phyloP scores from a whole-genome alignment of 2,888 invertebrate genomes.

The Andrena marginata region DNA sequence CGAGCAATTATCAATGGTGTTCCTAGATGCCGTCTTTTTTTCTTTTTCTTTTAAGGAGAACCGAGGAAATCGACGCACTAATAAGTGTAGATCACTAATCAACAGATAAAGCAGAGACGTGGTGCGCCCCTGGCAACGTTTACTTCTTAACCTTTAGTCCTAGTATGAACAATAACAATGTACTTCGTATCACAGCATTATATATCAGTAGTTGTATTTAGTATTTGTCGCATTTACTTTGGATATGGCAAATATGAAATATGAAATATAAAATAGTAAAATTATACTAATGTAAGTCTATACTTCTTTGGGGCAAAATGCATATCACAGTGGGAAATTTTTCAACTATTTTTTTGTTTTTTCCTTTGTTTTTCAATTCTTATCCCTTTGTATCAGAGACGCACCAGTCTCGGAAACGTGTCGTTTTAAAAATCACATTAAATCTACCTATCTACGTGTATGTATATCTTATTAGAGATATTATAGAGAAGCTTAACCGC shows the following conservation, averaged over 20 bases:
- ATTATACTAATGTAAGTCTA: conserved; percentile 84
- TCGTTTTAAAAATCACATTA: conserved; percentile 67
- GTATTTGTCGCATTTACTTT: conserved; percentile 82
- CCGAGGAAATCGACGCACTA: conserved; percentile 74
- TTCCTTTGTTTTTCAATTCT: conserved; percentile 59
- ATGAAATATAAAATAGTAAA: conserved; percentile 82
- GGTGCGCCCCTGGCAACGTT: conserved; percentile 76
- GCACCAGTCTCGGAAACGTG: conserved; percentile 72
- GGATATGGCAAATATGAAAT: conserved; percentile 84
- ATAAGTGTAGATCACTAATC: conserved; percentile 75
- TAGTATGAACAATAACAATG: conserved; percentile 83
- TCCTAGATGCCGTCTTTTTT: conserved; percentile 71
- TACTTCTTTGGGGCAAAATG: conserved; percentile 84
- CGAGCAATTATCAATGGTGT: conserved; percentile 60
- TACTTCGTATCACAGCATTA: conserved; percentile 84
- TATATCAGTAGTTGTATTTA: conserved; percentile 79
- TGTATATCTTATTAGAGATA: conserved; percentile 60
- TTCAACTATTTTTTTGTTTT: conserved; percentile 73
- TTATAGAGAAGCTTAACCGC: conserved; percentile 73
- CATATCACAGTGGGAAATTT: conserved; percentile 84
- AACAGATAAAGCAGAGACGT: conserved; percentile 77
- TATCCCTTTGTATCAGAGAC: conserved; percentile 75
- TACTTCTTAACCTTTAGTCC: conserved; percentile 75
- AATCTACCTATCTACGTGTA: conserved; percentile 50
- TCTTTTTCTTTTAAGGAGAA: conserved; percentile 55